phyloP scores from a whole-genome alignment of 2,797 vertebrate genomes.

The Acrossocheilus wenchowensis region DNA sequence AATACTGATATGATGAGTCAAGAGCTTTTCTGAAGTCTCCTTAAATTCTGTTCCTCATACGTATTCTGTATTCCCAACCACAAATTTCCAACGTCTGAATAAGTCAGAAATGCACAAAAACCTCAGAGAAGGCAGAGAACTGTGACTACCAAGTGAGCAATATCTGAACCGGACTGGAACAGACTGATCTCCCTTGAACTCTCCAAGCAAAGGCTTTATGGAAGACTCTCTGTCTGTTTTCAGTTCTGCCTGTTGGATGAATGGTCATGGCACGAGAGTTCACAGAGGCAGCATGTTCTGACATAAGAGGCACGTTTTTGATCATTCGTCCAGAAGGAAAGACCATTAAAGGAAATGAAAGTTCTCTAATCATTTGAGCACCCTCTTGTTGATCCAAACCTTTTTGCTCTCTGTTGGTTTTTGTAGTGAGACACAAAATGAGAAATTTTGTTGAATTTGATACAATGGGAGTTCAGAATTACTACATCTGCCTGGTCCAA shows the following conservation, averaged over 20 bases:
- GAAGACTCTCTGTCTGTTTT: conserved; percentile 38
- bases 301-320: conserved; percentile 11
- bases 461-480: background rate
- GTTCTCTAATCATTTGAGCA: background rate
- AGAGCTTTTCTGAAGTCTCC: conserved; percentile 2
- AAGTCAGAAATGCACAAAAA: conserved; percentile 40
- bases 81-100: conserved; percentile 24
- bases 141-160: conserved; percentile 23
- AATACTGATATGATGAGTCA: conserved; percentile 34
- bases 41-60: conserved; percentile 11
- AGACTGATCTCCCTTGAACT: conserved; percentile 34
- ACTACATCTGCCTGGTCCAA: background rate
- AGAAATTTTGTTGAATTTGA: background rate
- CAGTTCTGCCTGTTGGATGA: conserved; percentile 24
- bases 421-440: background rate
- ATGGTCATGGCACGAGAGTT: conserved; percentile 42
- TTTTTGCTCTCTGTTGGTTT: background rate
- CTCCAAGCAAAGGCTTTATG: conserved; percentile 47
- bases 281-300: background rate
- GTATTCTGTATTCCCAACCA: conserved; percentile 33
- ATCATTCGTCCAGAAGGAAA: conserved; percentile 16
- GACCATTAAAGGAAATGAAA: background rate
- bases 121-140: conserved; percentile 14
- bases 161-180: conserved; percentile 25
- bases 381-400: background rate